These are phyloP conservation scores for Pipistrellus kuhlii DNA, from an alignment of 2,797 vertebrate species.

Conservation along the genomic window DNA sequence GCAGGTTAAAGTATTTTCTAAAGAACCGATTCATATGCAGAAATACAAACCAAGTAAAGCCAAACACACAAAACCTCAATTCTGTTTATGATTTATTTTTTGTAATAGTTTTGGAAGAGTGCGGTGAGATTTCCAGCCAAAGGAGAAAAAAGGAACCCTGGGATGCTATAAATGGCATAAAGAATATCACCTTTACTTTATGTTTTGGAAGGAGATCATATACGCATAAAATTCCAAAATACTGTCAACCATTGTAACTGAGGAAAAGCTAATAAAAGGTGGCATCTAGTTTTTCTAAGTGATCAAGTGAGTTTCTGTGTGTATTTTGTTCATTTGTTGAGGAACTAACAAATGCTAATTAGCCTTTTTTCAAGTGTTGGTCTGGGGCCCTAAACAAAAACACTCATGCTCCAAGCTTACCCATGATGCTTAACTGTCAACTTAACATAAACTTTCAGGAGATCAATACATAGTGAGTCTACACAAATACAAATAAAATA, in stretches of 20 bases:
- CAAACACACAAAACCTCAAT: neutral
- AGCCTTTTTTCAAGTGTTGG: constrained; percentile 49
- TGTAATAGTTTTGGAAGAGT: constrained; percentile 37
- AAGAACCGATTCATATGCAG: neutral
- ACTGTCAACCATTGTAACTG: neutral
- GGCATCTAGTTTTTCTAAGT: neutral
- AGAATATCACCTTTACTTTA: neutral
- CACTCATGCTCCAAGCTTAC: neutral
- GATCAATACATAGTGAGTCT: neutral
- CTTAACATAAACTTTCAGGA: neutral
- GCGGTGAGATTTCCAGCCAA: constrained; percentile 55
- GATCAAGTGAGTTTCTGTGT: neutral
- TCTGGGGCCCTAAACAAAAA: neutral
- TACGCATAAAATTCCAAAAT: neutral
- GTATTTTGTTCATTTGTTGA: neutral
- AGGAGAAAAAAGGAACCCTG: constrained; percentile 16
- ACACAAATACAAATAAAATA: constrained; percentile 46
- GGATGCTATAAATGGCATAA: neutral
- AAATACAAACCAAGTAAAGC: constrained; percentile 21
- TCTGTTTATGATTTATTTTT: constrained; percentile 59
- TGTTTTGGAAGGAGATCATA: constrained; percentile 2
- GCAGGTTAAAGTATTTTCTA: constrained; percentile 5
- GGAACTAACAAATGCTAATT: constrained; percentile 9
- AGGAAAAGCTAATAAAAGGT: constrained; percentile 2
- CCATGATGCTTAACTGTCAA: neutral